Conservation (phyloP, 1,140 invertebrate genomes). For the Pemphigus obesinymphae region DNA sequence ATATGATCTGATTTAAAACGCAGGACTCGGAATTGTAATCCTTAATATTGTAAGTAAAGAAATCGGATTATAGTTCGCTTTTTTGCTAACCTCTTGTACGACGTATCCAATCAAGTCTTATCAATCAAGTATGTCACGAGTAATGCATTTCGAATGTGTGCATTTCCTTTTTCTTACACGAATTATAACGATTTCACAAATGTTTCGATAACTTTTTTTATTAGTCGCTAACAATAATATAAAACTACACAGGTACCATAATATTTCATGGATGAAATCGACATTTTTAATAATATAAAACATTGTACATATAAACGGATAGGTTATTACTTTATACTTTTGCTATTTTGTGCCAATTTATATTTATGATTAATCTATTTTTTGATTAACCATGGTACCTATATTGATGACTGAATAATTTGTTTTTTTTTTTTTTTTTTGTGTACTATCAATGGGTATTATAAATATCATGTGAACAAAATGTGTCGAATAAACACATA, state of each 20-base stretch:
- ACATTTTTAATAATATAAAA: background rate
- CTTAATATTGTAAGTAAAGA: no score
- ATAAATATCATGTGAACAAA: background rate
- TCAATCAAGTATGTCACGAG: no score
- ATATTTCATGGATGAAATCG: background rate
- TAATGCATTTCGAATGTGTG: no score
- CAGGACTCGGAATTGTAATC: no score
- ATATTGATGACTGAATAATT: conserved; percentile 21
- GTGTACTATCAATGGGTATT: no score
- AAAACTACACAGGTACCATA: background rate
- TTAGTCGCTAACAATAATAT: background rate
- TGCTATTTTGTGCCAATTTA: background rate
- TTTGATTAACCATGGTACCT: conserved; percentile 2
- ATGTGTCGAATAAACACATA: background rate
- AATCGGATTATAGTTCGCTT: no score
- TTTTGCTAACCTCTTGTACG: no score
- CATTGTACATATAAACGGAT: background rate
- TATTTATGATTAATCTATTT: background rate
- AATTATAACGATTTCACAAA: no score
- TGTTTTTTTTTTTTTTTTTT: background rate
- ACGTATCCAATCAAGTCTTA: no score
- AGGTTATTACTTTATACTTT: background rate
- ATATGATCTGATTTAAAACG: no score
- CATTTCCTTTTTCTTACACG: no score
- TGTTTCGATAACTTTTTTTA: no score